Evolutionary conservation across 2,888 invertebrate genomes (phyloP), one percentile per base, ranked within the genome.

Genomic region (Trileptium ribeirensis): DNA sequence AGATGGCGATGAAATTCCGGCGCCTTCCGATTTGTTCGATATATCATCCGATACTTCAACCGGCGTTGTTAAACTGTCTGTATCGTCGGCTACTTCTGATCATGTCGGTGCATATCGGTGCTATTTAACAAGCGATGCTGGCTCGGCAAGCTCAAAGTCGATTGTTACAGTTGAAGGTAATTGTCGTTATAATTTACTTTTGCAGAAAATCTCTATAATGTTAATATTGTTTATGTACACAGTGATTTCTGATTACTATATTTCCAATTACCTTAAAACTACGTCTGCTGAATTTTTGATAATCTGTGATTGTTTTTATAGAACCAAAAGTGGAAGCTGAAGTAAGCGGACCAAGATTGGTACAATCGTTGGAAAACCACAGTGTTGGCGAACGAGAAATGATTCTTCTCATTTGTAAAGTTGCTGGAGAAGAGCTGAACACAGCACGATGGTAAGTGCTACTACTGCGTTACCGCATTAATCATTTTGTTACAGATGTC

Each of bases 81-180:
- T 92, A 83, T 87, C 90, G 83, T 88, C 89, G 34, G 86, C 91
- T 3, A 86, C 89, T 64, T 88, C 88, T 78, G 86, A 88, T 40
- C 91, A 92, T 84, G 89, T 90, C 79, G 92, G 92, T 37, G 90
- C 89, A 67, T 92, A 92, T 87, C 89, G 90, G 64, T 92, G 92
- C 86, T 89, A 91, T 74, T 92, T 91, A 34, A 89, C 88, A 83
- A 92, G 92, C 87, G 88, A 89, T 0, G 87, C 90, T 74, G 91
- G 91, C 0, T 38, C 75, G 40, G 81, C 81, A 31, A 81, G 81
- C 37, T 33, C 38, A 8, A 89, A 89, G 77, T 89, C 87, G 29
- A 83, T 85, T 29, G 89, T 88, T 1, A 85, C 85, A 38, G 86
- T 90, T 51, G 85, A 81, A 74, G 39, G 80, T 80, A 51, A 51